A percentile compares a stretch with the other conserved stretches of the same genome.
Conservation (phyloP, 2,888 invertebrate genomes). For the Agonopterix subpropinquella region DNA sequence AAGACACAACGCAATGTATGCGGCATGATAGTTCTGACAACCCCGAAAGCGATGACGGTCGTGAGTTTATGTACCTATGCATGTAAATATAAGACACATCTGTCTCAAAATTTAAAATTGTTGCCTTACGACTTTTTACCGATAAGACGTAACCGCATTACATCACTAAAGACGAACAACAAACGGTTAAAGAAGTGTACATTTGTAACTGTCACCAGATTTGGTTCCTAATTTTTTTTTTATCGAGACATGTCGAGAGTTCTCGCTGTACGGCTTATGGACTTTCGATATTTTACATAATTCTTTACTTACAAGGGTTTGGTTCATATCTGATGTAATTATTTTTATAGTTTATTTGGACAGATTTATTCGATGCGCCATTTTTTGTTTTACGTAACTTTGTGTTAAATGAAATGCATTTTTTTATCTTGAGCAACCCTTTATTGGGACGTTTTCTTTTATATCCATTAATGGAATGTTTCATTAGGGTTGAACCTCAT, state of each 20-base stretch:
- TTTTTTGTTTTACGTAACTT: conserved; percentile 2
- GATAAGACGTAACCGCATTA: conserved; percentile 5
- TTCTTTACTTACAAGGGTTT: conserved; percentile 11
- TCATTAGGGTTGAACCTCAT: no score
- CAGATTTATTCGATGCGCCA: conserved; percentile 3
- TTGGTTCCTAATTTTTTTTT: conserved; percentile 16
- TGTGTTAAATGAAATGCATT: no score
- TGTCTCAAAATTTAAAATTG: no score
- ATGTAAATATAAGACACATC: no score
- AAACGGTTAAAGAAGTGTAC: conserved; percentile 14
- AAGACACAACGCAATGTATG: no score
- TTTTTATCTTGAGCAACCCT: not conserved
- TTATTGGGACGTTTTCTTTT: not conserved
- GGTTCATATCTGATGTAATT: conserved; percentile 4
- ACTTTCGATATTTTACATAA: conserved; percentile 20
- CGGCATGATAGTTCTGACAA: no score
- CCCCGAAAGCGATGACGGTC: no score
- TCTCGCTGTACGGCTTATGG: conserved; percentile 16
- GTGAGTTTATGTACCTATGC: no score
- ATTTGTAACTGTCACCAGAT: conserved; percentile 38
- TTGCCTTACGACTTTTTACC: no score
- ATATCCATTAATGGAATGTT: no score
- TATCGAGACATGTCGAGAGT: not conserved
- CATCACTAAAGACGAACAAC: conserved; percentile 23
- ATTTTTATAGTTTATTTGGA: conserved; percentile 5